Base-by-base conservation (phyloP, 2,797 vertebrate genomes). In the Pseudochirops cupreus region DNA sequence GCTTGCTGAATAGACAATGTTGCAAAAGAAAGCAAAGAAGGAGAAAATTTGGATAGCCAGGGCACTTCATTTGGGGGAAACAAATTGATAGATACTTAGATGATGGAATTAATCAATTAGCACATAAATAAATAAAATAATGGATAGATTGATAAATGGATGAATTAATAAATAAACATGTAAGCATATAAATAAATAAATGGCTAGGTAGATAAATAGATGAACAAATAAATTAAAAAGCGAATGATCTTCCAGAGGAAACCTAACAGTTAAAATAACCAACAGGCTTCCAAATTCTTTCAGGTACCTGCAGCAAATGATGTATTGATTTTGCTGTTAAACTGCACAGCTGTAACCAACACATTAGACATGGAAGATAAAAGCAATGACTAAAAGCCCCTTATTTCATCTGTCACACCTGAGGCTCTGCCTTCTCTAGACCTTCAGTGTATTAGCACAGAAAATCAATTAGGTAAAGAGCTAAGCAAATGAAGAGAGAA, bases 381-480 rank as follows among this genome's bases (percentile, higher is more conserved):
- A 99, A 98, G 98, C 97, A 98, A 98, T 98, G 98, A 98, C 98
- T 98, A 98, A 99, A 98, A 98, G 98, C 97, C 98, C 98, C 98
- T 98, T 98, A 98, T 98, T 99, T 98, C 98, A 98, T 99, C 98
- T 98, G 98, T 98, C 98, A 98, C 98, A 99, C 98, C 98, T 99
- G 98, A 98, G 98, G 97, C 98, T 98, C 97, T 98, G 98, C 97
- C 98, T 99, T 98, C 98, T 98, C 97, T 92, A 98, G 98, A 98
- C 97, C 96, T 98, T 98, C 97, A 98, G 98, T 98, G 97, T 98
- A 99, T 98, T 98, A 98, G 98, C 98, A 98, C 97, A 98, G 98
- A 99, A 98, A 99, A 99, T 99, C 99, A 98, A 99, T 99, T 99
- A 99, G 97, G 98, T 98, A 98, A 99, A 98, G 98, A 98, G 96